Evolutionary conservation across 2,797 vertebrate genomes (phyloP), one percentile per base, ranked within the genome.

Genomic region (Schizopygopsis pylzovi): DNA sequence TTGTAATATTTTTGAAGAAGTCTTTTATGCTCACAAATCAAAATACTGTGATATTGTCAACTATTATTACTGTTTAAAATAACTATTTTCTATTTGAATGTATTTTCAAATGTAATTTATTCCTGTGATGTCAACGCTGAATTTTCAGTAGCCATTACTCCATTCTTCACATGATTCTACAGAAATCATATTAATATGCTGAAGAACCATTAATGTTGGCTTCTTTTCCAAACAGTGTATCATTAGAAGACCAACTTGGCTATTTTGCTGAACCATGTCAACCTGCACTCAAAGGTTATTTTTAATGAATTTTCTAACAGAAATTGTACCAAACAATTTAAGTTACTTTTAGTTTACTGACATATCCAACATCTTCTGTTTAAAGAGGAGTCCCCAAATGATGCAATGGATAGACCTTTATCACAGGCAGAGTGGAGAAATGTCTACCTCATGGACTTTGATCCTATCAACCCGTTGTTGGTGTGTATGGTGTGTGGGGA

Each of bases 401-500:
- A 72, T 20, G 63, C 76, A 0, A 90, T 91, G 16, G 93, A 93
- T 2, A 90, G 65, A 20, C 73, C 90, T 0, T 49, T 93, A 39
- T 92, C 94, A 0, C 93, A 91, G 45, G 76, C 52, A 0, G 83
- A 89, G 61, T 96, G 95, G 96, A 92, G 95, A 90, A 93, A 80
- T 85, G 89, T 92, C 90, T 97, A 97, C 94, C 96, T 98, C 91
- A 97, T 98, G 97, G 97, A 98, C 93, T 96, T 96, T 8, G 97
- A 98, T 88, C 95, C 96, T 0, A 94, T 96, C 89, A 97, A 96
- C 91, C 97, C 96, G 93, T 94, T 96, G 87, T 93, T 98, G 92
- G 96, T 97, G 93, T 98, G 97, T 92, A 97, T 97, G 95, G 97
- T 97, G 89, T 98, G 97, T 61, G 96, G 96, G 70, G 94, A 95